Conservation (phyloP, 1,140 invertebrate species). For the Metopolophium dirhodum region DNA sequence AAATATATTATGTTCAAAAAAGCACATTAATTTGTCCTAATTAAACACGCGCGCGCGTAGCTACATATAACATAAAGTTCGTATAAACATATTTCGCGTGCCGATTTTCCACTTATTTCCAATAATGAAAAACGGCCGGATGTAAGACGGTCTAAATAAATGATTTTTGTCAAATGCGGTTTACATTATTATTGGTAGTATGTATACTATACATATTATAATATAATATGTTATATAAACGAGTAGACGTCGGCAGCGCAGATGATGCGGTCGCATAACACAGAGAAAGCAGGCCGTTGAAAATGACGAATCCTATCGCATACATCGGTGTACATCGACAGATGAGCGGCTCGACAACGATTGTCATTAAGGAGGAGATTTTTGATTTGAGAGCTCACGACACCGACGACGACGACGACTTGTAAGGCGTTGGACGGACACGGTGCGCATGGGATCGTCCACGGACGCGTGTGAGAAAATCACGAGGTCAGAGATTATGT, state of each 20-base stretch:
- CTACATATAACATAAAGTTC: no score
- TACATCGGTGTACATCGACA: background rate
- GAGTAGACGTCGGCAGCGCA: background rate
- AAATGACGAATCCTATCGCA: background rate
- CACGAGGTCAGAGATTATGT: constrained; percentile 4
- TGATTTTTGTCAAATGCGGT: background rate
- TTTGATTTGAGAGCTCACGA: constrained; percentile 1
- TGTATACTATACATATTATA: no score
- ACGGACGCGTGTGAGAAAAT: background rate
- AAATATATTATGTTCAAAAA: no score
- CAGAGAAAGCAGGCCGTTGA: background rate
- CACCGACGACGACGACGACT: background rate
- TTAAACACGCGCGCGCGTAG: no score
- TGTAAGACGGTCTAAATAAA: background rate
- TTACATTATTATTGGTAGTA: no score
- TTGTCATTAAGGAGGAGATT: background rate
- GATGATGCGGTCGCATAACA: background rate
- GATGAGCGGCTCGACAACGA: background rate
- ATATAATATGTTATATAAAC: background rate
- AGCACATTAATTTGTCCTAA: no score
- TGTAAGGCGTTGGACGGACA: background rate
- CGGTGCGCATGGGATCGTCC: background rate
- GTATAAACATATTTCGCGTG: background rate
- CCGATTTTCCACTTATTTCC: background rate
- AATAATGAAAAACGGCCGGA: background rate